phyloP scores from a whole-genome alignment of 2,113 vertebrate genomes.

The Anseranas semipalmata region DNA sequence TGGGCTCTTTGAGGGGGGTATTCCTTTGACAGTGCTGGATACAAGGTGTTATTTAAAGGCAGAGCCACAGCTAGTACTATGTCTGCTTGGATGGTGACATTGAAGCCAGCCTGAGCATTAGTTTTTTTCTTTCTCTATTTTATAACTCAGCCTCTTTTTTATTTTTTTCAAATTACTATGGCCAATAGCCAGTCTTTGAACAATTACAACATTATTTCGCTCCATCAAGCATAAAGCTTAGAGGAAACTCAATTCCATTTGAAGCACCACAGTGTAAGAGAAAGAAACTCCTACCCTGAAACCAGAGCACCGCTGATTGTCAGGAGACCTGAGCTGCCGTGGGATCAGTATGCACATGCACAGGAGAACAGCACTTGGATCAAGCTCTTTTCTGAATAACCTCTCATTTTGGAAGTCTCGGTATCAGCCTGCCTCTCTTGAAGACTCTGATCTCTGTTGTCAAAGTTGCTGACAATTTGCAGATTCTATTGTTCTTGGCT shows the following conservation, averaged over 20 bases:
- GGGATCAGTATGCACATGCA: not conserved
- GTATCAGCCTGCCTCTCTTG: not conserved
- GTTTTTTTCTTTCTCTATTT: not conserved
- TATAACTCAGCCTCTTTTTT: not conserved
- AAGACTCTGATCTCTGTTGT: not conserved
- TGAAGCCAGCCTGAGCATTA: not conserved
- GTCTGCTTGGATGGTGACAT: not conserved
- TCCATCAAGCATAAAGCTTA: not conserved
- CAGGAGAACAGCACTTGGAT: not conserved
- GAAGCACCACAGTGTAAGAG: not conserved
- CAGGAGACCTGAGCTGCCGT: not conserved
- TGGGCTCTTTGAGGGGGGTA: not conserved
- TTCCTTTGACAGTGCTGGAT: not conserved
- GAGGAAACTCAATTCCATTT: slow-evolving; percentile 15
- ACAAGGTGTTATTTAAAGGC: not conserved
- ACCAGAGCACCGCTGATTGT: not conserved
- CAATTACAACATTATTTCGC: not conserved
- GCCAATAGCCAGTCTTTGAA: not conserved
- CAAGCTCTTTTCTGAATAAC: not conserved
- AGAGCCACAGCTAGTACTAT: not conserved
- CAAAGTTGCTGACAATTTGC: not conserved
- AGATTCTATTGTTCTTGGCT: not conserved
- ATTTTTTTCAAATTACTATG: not conserved
- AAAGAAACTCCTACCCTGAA: not conserved
- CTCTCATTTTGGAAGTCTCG: not conserved